Evolutionary conservation across 2,797 vertebrate species (phyloP).

Genomic region (Cottoperca gobio): DNA sequence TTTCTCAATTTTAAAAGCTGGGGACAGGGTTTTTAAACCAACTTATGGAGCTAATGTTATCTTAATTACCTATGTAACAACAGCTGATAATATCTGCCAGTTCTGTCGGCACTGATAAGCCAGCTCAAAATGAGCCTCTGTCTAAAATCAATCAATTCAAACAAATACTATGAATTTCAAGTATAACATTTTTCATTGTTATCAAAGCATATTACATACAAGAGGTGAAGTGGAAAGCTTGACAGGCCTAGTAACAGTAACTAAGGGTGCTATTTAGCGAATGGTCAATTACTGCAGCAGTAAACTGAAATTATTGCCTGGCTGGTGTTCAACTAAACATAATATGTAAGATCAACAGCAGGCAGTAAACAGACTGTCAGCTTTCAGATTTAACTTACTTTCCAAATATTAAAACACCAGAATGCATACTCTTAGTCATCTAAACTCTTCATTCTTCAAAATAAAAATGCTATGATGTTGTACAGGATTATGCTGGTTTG

Average conservation of each 20-base stretch:
- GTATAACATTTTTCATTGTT: background rate
- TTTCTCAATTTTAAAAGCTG: too few species aligned
- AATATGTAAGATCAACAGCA: slow-evolving; percentile 11
- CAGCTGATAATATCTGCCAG: background rate
- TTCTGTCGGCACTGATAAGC: background rate
- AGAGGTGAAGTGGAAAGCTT: slow-evolving; percentile 38
- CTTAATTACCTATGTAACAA: background rate
- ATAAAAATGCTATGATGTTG: slow-evolving; percentile 23
- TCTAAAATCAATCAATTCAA: background rate
- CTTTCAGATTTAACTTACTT: slow-evolving; percentile 19
- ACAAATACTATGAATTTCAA: background rate
- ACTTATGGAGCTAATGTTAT: background rate
- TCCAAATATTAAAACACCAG: slow-evolving; percentile 20
- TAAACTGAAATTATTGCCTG: slow-evolving; percentile 17
- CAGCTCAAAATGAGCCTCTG: background rate
- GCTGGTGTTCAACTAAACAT: slow-evolving; percentile 22
- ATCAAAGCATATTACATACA: background rate
- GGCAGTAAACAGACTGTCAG: slow-evolving; percentile 18
- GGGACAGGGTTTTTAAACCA: too few species aligned
- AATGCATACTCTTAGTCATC: background rate
- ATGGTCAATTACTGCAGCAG: slow-evolving; percentile 36
- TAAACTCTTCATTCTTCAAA: slow-evolving; percentile 14
- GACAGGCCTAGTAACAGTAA: slow-evolving; percentile 34
- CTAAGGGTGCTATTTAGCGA: background rate
- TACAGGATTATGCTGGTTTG: slow-evolving; percentile 15